Evolutionary conservation across 2,888 invertebrate species (phyloP), one percentile per base, ranked within the genome.

Genomic region (Ormyrus thymus): DNA sequence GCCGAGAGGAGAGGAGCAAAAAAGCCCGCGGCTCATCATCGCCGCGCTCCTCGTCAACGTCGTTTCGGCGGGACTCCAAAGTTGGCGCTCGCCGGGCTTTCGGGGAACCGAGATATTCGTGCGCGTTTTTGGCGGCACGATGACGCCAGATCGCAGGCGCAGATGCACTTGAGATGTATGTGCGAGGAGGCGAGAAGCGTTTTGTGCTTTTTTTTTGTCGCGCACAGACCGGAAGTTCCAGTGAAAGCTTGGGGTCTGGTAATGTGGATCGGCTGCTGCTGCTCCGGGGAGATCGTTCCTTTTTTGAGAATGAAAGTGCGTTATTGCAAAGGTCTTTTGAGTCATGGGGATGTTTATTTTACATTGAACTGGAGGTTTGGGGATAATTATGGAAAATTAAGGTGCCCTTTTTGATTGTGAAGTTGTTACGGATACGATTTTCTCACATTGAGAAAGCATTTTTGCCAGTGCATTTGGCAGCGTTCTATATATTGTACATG

Each of bases 221-320:
- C 58, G 43, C n/a, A 43, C 15, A 46, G 45, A 61, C 79, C 75
- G 79, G 79, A 79, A 79, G 78, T 70, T 29, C 29, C 65, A 70
- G 78, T 65, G 78, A 75, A 75, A 79, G 79, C 71, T 72, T 61
- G 45, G 29, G 29, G 29, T 29, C 61, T 79, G 64, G 65, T 66
- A 71, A 79, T 79, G 71, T 61, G 68, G 79, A 75, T 79, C 79
- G 56, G 66, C 71, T 45, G 45, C 75, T 68, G 56, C 8, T 43
- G 53, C 70, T 64, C 69, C 46, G 29, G 2, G 29, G 29, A 29
- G 29, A 29, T 29, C 7, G 1, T 61, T 61, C 48, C 45, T 29
- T 73, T 50, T 50, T 48, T 56, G 4, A 8, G 48, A 9, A 61
- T 50, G 66, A 51, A 68, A 68, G 61, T 55, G 46, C 48, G 29